Conservation (phyloP, 1,140 invertebrate genomes). For the Drosophila athabasca region DNA sequence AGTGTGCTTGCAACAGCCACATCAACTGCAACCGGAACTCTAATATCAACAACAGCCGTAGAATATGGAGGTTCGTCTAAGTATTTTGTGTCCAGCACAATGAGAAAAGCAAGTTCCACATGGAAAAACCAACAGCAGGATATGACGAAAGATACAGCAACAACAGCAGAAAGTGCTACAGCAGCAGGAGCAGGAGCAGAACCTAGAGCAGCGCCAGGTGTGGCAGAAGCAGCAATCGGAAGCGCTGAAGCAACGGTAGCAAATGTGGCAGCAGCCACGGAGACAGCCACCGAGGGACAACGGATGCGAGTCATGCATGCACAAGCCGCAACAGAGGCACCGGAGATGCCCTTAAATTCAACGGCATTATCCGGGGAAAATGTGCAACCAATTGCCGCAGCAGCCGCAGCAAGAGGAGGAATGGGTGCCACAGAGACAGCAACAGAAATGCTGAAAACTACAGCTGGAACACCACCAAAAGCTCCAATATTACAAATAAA, state of each 20-base stretch:
- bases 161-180: constrained; percentile 13
- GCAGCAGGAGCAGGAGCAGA: neutral
- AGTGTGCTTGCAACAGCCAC: neutral
- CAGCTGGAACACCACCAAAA: constrained; percentile 7
- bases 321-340: constrained; percentile 4
- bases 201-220: constrained; percentile 10
- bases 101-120: constrained; percentile 1
- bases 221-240: neutral
- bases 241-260: neutral
- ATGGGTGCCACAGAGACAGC: neutral
- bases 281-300: constrained; percentile 6
- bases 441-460: constrained; percentile 4
- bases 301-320: constrained; percentile 3
- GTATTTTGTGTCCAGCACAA: constrained; percentile 11
- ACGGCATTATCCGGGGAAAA: neutral
- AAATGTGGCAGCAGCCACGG: neutral
- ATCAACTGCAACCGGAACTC: neutral
- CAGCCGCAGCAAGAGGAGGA: constrained; percentile 5
- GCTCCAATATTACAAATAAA: constrained; percentile 47
- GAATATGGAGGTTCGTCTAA: too few species aligned
- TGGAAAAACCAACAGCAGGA: constrained; percentile 10
- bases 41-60: neutral
- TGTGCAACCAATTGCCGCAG: constrained; percentile 11
- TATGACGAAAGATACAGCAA: constrained; percentile 3
- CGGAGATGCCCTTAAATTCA: too few species aligned